A percentile compares a stretch with the other conserved stretches of the same genome.
These are phyloP conservation scores for Tamias sibiricus DNA, from an alignment of 2,113 vertebrate genomes.

Conservation along the genomic window DNA sequence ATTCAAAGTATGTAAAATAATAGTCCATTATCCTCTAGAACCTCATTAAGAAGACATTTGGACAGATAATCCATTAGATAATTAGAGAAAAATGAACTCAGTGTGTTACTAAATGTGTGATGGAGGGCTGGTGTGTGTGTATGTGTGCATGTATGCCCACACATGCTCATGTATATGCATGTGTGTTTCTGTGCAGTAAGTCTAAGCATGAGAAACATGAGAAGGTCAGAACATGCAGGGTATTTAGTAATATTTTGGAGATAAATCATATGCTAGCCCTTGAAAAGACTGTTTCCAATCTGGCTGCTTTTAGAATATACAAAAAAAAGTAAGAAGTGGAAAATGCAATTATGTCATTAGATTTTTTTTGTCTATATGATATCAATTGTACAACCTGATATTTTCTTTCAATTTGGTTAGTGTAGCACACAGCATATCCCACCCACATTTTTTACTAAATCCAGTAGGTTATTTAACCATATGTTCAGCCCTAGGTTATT, in stretches of 20 bases:
- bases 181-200: not conserved
- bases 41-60: not conserved
- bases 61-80: not conserved
- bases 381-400: not conserved
- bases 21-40: not conserved
- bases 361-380: not conserved
- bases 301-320: not conserved
- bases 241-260: not conserved
- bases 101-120: not conserved
- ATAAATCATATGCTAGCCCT: not conserved
- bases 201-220: not conserved
- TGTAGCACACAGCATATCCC: not conserved
- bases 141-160: not conserved
- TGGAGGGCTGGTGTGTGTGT: not conserved
- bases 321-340: not conserved
- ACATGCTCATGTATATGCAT: not conserved
- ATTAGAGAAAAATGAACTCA: not conserved
- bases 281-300: not conserved
- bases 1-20: conserved; percentile 25
- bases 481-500: not conserved
- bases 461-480: not conserved
- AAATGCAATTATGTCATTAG: not conserved
- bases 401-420: conserved; percentile 12
- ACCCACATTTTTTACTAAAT: not conserved
- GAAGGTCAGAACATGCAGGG: not conserved